Percentiles rank a stretch among this genome's conserved stretches.
Conservation (phyloP, 2,113 vertebrate genomes). For the Taurulus bubalis region DNA sequence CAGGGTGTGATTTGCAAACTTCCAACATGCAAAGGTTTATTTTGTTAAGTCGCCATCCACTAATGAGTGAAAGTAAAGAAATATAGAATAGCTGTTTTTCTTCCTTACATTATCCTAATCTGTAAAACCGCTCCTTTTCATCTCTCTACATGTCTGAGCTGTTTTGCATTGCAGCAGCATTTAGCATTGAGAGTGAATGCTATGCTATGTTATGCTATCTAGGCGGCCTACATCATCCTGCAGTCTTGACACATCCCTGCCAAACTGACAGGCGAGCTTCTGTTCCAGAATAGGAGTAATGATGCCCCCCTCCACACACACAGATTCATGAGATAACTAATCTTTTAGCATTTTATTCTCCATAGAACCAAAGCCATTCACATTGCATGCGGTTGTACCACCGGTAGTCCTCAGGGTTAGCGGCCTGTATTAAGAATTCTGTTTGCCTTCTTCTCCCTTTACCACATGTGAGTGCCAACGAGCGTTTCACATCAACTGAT, state of each 20-base stretch:
- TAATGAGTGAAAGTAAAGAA: not conserved
- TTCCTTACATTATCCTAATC: not conserved
- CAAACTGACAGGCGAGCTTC: slow-evolving; percentile 52
- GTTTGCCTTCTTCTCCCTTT: slow-evolving; percentile 17
- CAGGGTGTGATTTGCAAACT: not conserved
- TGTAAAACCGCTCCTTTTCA: not conserved
- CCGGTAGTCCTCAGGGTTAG: not conserved
- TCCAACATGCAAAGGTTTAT: not conserved
- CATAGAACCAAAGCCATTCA: not conserved
- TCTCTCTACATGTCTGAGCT: not conserved
- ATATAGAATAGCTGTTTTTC: not conserved
- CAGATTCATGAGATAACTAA: not conserved
- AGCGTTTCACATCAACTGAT: not conserved
- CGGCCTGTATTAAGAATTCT: slow-evolving; percentile 5
- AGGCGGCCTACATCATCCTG: slow-evolving; percentile 31
- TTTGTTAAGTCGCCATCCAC: not conserved
- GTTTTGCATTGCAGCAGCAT: slow-evolving; percentile 36
- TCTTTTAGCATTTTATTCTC: slow-evolving; percentile 6
- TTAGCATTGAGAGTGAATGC: slow-evolving; percentile 27
- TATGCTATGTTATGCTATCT: not conserved
- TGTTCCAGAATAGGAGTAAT: slow-evolving; percentile 53
- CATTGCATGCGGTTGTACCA: not conserved
- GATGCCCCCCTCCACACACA: slow-evolving; percentile 23
- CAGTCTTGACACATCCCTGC: slow-evolving; percentile 30
- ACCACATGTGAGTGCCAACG: not conserved